These are phyloP conservation scores for Horisme vitalbata DNA, from an alignment of 2,888 invertebrate species.

Conservation along the genomic window DNA sequence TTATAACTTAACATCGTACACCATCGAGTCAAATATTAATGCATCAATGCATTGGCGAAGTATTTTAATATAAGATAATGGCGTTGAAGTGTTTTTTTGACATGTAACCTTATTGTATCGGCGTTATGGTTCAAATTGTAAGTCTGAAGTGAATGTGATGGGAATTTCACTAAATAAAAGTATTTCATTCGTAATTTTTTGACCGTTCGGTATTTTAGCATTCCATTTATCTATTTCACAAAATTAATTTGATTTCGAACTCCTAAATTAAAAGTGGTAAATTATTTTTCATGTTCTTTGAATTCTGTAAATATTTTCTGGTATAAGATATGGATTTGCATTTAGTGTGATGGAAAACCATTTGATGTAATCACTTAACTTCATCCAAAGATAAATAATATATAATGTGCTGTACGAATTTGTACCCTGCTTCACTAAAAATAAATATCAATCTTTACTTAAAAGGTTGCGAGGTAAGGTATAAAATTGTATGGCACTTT, in stretches of 20 bases:
- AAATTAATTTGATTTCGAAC: neutral
- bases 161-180: neutral
- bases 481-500: constrained; percentile 2
- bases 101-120: constrained; percentile 1
- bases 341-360: constrained; percentile 4
- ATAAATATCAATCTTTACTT: neutral
- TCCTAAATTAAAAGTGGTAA: neutral
- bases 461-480: neutral
- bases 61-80: neutral
- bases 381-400: constrained; percentile 9
- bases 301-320: neutral
- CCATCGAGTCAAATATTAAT: neutral
- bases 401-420: constrained; percentile 7
- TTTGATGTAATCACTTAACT: neutral
- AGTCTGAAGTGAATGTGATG: constrained; percentile 19
- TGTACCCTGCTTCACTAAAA: neutral
- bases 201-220: no score
- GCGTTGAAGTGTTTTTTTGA: neutral
- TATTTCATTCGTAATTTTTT: no score
- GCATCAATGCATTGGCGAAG: neutral
- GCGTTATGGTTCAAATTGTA: constrained; percentile 8
- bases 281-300: neutral
- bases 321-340: neutral
- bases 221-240: neutral
- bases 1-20: neutral